phyloP scores from a whole-genome alignment of 2,797 vertebrate species.

The Accipiter superciliosus region DNA sequence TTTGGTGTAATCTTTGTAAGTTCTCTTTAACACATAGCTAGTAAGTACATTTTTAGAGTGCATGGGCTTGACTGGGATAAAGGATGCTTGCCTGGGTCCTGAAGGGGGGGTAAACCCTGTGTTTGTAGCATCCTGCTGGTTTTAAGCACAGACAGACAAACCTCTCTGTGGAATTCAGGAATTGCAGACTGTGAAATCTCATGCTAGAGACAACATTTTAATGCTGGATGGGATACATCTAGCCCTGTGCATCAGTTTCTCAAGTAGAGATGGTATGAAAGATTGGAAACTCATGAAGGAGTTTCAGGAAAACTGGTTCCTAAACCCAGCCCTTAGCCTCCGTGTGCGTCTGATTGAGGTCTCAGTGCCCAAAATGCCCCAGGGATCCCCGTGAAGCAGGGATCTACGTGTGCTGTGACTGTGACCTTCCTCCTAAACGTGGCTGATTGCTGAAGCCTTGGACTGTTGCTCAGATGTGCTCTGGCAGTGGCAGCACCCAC shows the following conservation, averaged over 20 bases:
- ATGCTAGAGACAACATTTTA: background rate
- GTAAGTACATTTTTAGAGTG: background rate
- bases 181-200: background rate
- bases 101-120: background rate
- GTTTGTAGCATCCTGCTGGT: background rate
- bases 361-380: background rate
- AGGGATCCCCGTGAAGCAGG: fast-evolving
- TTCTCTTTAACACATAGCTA: background rate
- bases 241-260: background rate
- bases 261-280: background rate
- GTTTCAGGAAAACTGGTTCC: background rate
- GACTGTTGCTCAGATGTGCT: background rate
- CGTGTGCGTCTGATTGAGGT: background rate
- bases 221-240: background rate
- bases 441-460: background rate
- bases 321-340: background rate
- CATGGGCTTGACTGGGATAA: fast-evolving
- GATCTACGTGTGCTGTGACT: fast-evolving
- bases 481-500: background rate
- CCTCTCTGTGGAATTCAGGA: background rate
- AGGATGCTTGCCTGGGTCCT: background rate
- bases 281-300: background rate
- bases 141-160: background rate
- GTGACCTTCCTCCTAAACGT: background rate
- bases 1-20: background rate